phyloP scores from a whole-genome alignment of 2,797 vertebrate genomes.

The Sphaeramia orbicularis region DNA sequence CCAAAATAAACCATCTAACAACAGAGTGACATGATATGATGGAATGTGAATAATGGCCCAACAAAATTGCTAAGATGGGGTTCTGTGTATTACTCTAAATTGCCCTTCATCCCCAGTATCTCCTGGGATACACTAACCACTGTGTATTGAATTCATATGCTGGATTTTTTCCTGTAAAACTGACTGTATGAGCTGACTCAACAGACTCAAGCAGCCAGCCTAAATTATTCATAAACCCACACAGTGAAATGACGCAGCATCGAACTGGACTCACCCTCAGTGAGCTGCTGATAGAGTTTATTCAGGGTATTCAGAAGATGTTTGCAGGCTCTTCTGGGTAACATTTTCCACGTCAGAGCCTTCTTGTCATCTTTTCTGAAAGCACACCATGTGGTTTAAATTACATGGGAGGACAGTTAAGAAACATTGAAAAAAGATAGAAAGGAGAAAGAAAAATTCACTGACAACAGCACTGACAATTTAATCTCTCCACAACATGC shows the following conservation, averaged over 20 bases:
- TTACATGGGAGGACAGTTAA: constrained; percentile 64
- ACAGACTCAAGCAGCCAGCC: constrained; percentile 33
- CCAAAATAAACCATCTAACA: not conserved
- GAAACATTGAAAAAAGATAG: constrained; percentile 44
- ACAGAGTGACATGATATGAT: not conserved
- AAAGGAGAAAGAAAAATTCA: constrained; percentile 42
- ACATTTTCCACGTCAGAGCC: constrained; percentile 94
- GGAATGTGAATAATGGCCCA: constrained; percentile 1
- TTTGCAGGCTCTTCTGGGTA: constrained; percentile 98
- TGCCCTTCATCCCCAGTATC: constrained; percentile 12
- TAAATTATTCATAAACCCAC: constrained; percentile 69
- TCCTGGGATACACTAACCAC: constrained; percentile 29
- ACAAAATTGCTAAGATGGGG: constrained; percentile 8
- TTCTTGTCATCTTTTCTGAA: constrained; percentile 96
- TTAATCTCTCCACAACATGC: constrained; percentile 56
- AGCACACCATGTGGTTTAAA: constrained; percentile 68
- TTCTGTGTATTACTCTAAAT: constrained; percentile 6
- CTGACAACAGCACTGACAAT: constrained; percentile 55
- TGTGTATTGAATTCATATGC: constrained; percentile 9
- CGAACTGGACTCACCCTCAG: constrained; percentile 89
- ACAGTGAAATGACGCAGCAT: constrained; percentile 46
- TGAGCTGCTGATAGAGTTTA: constrained; percentile 93
- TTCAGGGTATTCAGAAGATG: constrained; percentile 94
- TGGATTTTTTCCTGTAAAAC: constrained; percentile 52
- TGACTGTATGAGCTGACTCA: constrained; percentile 49